These are phyloP conservation scores for Ptilodon capucinus DNA, from an alignment of 2,888 invertebrate genomes.

Conservation along the genomic window DNA sequence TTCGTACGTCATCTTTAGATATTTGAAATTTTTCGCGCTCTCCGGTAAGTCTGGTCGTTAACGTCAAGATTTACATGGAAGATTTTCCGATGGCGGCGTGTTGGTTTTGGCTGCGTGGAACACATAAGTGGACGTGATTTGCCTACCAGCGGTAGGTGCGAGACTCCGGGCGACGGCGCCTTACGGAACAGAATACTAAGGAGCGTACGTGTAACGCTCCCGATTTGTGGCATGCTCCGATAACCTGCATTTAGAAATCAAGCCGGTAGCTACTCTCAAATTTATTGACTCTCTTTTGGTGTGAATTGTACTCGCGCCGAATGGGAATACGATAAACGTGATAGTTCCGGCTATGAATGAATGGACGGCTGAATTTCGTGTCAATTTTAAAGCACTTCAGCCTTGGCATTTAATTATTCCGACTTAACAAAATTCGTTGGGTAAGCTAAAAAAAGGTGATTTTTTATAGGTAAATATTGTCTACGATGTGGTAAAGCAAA, in stretches of 20 bases:
- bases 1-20: slow-evolving; percentile 28
- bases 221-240: slow-evolving; percentile 79
- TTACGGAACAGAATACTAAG: slow-evolving; percentile 73
- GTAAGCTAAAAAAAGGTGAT: too few relatives aligned
- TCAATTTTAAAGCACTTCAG: too few relatives aligned
- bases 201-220: slow-evolving; percentile 71
- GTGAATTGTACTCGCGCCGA: slow-evolving; percentile 52
- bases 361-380: slow-evolving; percentile 37
- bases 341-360: slow-evolving; percentile 44
- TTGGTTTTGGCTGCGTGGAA: slow-evolving; percentile 78
- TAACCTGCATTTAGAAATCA: slow-evolving; percentile 81
- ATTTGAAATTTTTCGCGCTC: slow-evolving; percentile 71
- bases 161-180: slow-evolving; percentile 65
- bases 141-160: slow-evolving; percentile 67
- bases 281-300: slow-evolving; percentile 74
- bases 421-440: too few relatives aligned
- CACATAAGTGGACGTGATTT: slow-evolving; percentile 79
- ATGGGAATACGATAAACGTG: slow-evolving; percentile 55
- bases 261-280: slow-evolving; percentile 71
- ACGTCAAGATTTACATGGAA: slow-evolving; percentile 79
- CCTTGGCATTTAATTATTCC: too few relatives aligned
- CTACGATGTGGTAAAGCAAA: too few relatives aligned
- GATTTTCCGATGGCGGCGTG: slow-evolving; percentile 72
- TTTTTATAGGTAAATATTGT: too few relatives aligned
- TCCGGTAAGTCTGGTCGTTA: slow-evolving; percentile 75